Evolutionary conservation across 2,797 vertebrate species (phyloP), one percentile per base, ranked within the genome.

Genomic region (Margarornis squamiger): DNA sequence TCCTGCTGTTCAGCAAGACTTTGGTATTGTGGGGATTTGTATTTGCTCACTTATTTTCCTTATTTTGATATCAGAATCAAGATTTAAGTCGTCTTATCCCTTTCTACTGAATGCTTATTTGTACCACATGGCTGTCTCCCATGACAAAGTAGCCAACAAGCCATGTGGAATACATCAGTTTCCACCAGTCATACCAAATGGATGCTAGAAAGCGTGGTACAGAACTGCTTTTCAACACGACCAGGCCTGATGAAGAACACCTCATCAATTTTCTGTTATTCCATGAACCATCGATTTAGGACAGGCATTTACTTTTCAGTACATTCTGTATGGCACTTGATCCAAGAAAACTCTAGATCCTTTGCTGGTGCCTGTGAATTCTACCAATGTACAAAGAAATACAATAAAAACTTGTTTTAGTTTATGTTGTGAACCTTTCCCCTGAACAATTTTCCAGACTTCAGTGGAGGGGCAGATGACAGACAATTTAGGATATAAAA

Each of bases 1-100:
- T 92, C 70, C 49, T 55, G 73, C 48, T 84, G 36, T 30, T 88
- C 55, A 66, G 26, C 30, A 29, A 66, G 82, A 86, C n/a, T 72
- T 92, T 73, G 39, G 43, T 63, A 54, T 39, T 72, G 51, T 16
- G 30, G 8, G 7, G 3, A 19, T 81, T 78, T 39, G 51, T 23
- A 7, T 85, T 75, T 72, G 12, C 76, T 83, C 9, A 4, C 59
- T 89, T 86, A 4, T 79, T 92, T 83, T 81, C 48, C 23, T 78
- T 90, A 78, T 76, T 94, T 78, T 81, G 43, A 27, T 86, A 92
- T 72, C n/a, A 91, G 45, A 91, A 90, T 75, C 22, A 90, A 86
- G 49, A 90, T 65, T 65, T 30, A 80, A 86, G 38, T 71, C 1
- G 1, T 70, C 78, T 76, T 62, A 59, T 39, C n/a, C 46, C n/a